Conservation (phyloP, 2,113 vertebrate species). For the Neogobius melanostomus region DNA sequence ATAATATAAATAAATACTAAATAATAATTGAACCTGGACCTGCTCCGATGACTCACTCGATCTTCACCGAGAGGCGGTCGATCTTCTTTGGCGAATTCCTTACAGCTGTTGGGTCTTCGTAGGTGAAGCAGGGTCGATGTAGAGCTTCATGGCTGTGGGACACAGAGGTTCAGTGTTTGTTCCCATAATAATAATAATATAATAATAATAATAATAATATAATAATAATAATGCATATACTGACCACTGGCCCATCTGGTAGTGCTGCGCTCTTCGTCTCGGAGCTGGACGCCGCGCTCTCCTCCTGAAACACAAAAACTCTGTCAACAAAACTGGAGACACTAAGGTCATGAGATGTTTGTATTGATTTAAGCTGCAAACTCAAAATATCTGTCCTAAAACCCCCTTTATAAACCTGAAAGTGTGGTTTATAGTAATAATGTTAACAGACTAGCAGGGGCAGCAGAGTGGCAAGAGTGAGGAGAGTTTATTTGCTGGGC, state of each 20-base stretch:
- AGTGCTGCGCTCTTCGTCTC: conserved; percentile 80
- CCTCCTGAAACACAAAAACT: conserved; percentile 61
- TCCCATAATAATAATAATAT: too few relatives aligned
- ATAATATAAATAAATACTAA: too few relatives aligned
- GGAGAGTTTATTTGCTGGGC: conserved; percentile 60
- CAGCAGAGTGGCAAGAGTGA: not conserved
- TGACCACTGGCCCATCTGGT: conserved; percentile 86
- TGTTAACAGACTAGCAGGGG: too few relatives aligned
- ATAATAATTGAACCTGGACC: conserved; percentile 42
- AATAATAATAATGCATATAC: too few relatives aligned
- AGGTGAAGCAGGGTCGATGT: conserved; percentile 2
- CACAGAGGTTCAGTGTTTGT: too few relatives aligned
- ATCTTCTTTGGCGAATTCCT: conserved; percentile 78
- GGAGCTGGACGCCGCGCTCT: conserved; percentile 59
- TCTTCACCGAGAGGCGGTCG: conserved; percentile 75
- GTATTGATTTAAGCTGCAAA: too few relatives aligned
- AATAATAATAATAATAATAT: too few relatives aligned
- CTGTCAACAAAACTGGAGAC: too few relatives aligned
- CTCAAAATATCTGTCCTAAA: too few relatives aligned
- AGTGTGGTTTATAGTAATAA: too few relatives aligned
- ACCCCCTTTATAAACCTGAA: too few relatives aligned
- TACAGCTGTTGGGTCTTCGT: conserved; percentile 60
- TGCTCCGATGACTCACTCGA: conserved; percentile 78
- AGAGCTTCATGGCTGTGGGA: conserved; percentile 76
- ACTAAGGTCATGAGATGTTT: too few relatives aligned